Percentiles rank a stretch among this genome's conserved stretches.
Conservation (phyloP, 2,797 vertebrate species). For the Chaunax sp. region DNA sequence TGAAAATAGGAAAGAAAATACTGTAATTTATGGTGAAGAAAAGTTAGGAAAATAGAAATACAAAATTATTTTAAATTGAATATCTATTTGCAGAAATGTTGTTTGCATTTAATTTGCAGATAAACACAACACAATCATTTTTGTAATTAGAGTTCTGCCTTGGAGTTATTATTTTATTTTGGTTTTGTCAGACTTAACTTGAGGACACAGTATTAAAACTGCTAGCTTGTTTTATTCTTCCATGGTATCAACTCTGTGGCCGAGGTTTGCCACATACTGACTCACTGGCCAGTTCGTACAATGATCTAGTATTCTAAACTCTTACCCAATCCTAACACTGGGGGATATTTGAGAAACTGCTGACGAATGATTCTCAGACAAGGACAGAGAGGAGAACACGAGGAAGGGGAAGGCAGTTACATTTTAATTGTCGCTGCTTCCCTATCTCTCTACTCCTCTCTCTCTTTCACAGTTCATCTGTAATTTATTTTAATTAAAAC, state of each 20-base stretch:
- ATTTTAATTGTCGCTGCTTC: neutral
- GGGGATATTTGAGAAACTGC: slow-evolving; percentile 26
- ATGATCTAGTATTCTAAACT: slow-evolving; percentile 20
- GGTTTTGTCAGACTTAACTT: neutral
- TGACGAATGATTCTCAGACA: slow-evolving; percentile 17
- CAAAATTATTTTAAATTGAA: slow-evolving; percentile 49
- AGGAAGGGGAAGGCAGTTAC: neutral
- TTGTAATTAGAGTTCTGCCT: slow-evolving; percentile 38
- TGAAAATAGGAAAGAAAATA: no score
- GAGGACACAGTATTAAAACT: neutral
- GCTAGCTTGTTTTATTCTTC: slow-evolving; percentile 10
- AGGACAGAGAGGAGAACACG: neutral
- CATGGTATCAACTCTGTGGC: slow-evolving; percentile 3
- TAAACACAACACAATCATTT: slow-evolving; percentile 28
- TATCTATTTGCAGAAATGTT: slow-evolving; percentile 41
- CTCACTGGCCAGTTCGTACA: slow-evolving; percentile 1
- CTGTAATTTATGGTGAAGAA: no score
- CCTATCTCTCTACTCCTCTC: no score
- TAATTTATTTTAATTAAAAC: slow-evolving; percentile 24
- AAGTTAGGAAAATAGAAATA: slow-evolving; percentile 29
- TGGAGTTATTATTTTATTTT: neutral
- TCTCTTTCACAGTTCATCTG: neutral
- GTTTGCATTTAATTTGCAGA: slow-evolving; percentile 38
- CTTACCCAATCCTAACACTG: neutral
- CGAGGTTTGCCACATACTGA: slow-evolving; percentile 6